A percentile compares a stretch with the other conserved stretches of the same genome.
Evolutionary conservation across 2,797 vertebrate species (phyloP).

Genomic region (Paguma larvata): DNA sequence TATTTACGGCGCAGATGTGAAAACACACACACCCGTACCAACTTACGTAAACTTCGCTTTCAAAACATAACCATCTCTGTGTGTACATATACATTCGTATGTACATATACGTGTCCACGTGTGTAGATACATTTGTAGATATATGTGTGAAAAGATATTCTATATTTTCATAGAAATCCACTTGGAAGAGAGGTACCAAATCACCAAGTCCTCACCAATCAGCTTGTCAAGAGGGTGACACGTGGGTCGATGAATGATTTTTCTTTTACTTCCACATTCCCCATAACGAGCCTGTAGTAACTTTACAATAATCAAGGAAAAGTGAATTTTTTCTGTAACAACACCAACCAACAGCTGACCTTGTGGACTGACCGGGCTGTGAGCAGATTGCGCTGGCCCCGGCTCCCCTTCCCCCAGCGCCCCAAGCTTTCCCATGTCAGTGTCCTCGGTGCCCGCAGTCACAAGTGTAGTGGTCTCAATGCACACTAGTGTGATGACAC

Average conservation of each 20-base stretch:
- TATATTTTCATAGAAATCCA: background rate
- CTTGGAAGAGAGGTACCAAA: background rate
- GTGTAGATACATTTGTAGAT: no score
- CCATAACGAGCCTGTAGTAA: background rate
- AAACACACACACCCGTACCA: background rate
- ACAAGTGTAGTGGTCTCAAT: background rate
- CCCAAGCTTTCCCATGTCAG: background rate
- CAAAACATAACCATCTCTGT: background rate
- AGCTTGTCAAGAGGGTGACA: background rate
- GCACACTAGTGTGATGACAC: no score
- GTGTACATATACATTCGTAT: no score
- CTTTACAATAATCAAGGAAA: background rate
- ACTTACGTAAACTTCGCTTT: background rate
- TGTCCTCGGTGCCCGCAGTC: accelerated
- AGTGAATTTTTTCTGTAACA: background rate
- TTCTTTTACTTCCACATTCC: background rate
- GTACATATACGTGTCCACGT: accelerated
- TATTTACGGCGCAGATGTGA: accelerated
- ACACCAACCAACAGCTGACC: no score
- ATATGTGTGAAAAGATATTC: no score
- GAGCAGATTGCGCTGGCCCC: accelerated
- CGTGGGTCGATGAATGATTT: background rate
- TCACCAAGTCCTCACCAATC: background rate
- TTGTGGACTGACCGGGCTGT: accelerated
- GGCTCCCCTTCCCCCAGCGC: accelerated